Percentiles rank a stretch among this genome's conserved stretches.
Evolutionary conservation across 2,888 invertebrate species (phyloP).

Genomic region (Eupelmus urozonus): DNA sequence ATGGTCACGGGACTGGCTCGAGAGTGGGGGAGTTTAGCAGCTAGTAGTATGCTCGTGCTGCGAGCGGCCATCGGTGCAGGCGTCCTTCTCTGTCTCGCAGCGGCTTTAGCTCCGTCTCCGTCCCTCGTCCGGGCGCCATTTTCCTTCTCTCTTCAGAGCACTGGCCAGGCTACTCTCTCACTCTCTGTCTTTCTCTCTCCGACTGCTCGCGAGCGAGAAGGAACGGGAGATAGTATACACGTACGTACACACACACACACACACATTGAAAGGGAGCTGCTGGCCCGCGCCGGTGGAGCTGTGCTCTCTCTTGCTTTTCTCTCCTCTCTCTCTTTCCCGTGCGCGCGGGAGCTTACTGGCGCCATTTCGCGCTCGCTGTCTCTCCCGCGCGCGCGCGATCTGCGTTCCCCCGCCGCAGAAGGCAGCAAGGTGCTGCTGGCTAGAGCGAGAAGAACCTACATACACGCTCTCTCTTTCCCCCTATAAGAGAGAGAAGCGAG

Average conservation of each 20-base stretch:
- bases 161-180: slow-evolving; percentile 16
- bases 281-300: too few relatives aligned
- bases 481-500: slow-evolving; percentile 20
- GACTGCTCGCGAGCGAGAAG: background rate
- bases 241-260: too few relatives aligned
- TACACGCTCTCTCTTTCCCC: slow-evolving; percentile 7
- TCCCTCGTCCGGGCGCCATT: slow-evolving; percentile 52
- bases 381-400: slow-evolving; percentile 49
- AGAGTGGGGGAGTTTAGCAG: slow-evolving; percentile 5
- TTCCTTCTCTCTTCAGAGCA: slow-evolving; percentile 57
- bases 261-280: background rate
- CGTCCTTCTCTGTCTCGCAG: slow-evolving; percentile 11
- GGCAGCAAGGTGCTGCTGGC: background rate
- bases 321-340: slow-evolving; percentile 20
- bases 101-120: slow-evolving; percentile 22
- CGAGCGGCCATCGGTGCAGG: too few relatives aligned
- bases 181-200: slow-evolving; percentile 23
- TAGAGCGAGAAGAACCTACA: slow-evolving; percentile 32
- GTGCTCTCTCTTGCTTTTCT: slow-evolving; percentile 3
- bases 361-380: slow-evolving; percentile 51
- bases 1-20: background rate
- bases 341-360: slow-evolving; percentile 40
- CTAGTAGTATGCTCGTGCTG: too few relatives aligned
- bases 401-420: slow-evolving; percentile 56
- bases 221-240: too few relatives aligned